Evolutionary conservation across 2,888 invertebrate species (phyloP), one percentile per base, ranked within the genome.

Genomic region (Amblyteles armatorius): DNA sequence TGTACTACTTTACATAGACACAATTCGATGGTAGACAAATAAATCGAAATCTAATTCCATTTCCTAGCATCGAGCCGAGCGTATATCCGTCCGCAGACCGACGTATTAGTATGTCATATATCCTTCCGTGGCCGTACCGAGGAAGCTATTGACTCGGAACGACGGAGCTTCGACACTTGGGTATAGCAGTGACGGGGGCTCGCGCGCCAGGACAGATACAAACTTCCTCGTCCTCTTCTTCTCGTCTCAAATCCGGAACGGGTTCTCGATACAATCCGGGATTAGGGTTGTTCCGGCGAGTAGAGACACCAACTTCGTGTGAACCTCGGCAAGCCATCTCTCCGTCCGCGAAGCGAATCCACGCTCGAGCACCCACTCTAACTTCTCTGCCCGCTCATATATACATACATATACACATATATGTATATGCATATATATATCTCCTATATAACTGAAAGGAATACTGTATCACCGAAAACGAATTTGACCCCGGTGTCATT

Each of bases 301-400:
- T 79, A 82, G 82, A 82, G 82, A 85, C 82, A 79, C 79, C 57
- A 82, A 82, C 69, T 85, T 85, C 74, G 82, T 57, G 82, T 48
- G 74, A 85, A 82, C 55, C 69, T 82, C 68, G 33, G 78, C 68
- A 52, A 78, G 68, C 77, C 73, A 84, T 84, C 73, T 48, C 84
- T 71, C 68, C 55, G 77, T 74, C 68, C 77, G 29, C 52, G 57
- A 74, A 76, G 57, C 74, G 74, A 82, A 79, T 69, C 63, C 81
- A 29, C 57, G 81, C 65, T 60, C 63, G 73, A 78, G 78, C 81
- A 71, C 73, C 72, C 81, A 22, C 74, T 80, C 73, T 67, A 79
- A 83, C 76, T 83, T 50, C 40, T 73, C 4, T 60, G 60, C 60
- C 68, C 36, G 13, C 16, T 4, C 22, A 11, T 68, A 72, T 55